Evolutionary conservation across 2,888 invertebrate species (phyloP), one percentile per base, ranked within the genome.

Genomic region (Oscheius sp.): DNA sequence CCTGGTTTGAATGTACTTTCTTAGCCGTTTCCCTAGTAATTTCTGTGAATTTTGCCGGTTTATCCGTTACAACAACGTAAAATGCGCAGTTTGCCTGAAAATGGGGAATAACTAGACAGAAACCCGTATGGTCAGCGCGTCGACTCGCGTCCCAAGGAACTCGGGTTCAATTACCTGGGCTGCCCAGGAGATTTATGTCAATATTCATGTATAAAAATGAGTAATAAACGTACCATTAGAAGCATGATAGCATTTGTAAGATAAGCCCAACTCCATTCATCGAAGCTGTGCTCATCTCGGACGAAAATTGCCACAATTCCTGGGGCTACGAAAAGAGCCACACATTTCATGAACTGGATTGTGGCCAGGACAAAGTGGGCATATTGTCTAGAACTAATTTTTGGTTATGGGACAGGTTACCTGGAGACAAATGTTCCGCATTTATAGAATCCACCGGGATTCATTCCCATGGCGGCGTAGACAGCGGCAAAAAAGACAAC

Each of bases 381-480:
- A 18, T 69, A 69, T 23, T 66, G 56, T 55, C 56, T 69, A 41
- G 18, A 35, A 35, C 2, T n/a, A 16, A 9, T 29, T 27, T 18
- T 21, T 74, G 49, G 29, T 13, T 23, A n/a, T 41, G 18, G 53
- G 13, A 49, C 5, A 66, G 9, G 13, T 21, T 29, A 55, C 55
- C 69, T 55, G 41, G 68, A 70, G 12, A 82, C 84, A 82, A 74
- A 66, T 80, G 86, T 81, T 58, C 81, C 86, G 49, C 85, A 85
- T 72, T 86, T 86, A 70, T 86, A 86, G 73, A 86, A 86, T 7
- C 85, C 86, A 7, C 86, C 86, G 46, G 84, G 82, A 69, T 86
- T 86, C 16, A 82, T 76, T 0, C 84, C 85, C 76, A 86, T 81
- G n/a, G 80, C 66, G 7, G 82, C 79, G 69, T 80, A 84, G 46